A percentile compares a stretch with the other conserved stretches of the same genome.
These are phyloP conservation scores for Festucalex cinctus DNA, from an alignment of 2,113 vertebrate species.

Conservation along the genomic window DNA sequence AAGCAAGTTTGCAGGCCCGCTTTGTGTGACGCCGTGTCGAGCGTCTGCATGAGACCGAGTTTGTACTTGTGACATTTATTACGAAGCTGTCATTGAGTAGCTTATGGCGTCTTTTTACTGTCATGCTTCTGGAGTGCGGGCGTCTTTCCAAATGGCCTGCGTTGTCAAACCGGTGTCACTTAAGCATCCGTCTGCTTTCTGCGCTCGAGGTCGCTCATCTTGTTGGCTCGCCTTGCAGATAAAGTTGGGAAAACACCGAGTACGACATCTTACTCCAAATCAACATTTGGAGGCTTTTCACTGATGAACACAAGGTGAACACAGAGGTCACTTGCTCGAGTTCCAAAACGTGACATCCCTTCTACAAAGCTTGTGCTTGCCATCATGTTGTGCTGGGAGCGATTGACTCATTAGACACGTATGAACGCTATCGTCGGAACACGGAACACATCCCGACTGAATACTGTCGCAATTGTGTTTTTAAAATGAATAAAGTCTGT, in stretches of 20 bases:
- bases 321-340: constrained; percentile 18
- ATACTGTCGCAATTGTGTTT: no score
- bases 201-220: constrained; percentile 42
- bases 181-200: constrained; percentile 57
- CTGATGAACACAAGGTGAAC: constrained; percentile 39
- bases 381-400: constrained; percentile 21
- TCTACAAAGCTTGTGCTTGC: constrained; percentile 24
- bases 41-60: constrained; percentile 34
- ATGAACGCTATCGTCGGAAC: no score
- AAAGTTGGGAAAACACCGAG: constrained; percentile 15
- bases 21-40: constrained; percentile 41
- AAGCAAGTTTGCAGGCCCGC: constrained; percentile 27
- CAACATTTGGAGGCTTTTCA: neutral
- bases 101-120: constrained; percentile 42
- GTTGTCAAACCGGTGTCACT: constrained; percentile 46
- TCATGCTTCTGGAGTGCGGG: constrained; percentile 27
- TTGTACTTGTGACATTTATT: constrained; percentile 51
- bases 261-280: neutral
- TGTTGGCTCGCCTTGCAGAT: constrained; percentile 41
- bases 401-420: no score
- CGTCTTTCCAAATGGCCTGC: constrained; percentile 41
- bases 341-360: neutral
- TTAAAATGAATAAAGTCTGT: no score
- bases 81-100: constrained; percentile 32
- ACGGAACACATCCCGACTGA: no score